A percentile compares a stretch with the other conserved stretches of the same genome.
Conservation (phyloP, 2,113 vertebrate species). For the Xyrauchen texanus region DNA sequence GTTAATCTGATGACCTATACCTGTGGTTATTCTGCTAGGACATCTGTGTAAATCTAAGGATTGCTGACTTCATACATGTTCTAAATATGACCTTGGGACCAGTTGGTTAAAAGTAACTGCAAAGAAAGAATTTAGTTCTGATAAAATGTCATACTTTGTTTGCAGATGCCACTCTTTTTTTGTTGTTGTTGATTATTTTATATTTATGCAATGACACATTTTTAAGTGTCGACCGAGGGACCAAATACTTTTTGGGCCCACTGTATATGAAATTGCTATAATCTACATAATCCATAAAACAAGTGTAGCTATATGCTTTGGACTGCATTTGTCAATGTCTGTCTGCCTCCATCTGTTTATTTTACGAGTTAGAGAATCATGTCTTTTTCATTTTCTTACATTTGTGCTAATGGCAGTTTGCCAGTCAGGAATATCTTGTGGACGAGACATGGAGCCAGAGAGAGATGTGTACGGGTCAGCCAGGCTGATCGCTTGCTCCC, state of each 20-base stretch:
- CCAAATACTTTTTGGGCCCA: background rate
- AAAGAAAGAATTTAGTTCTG: no score
- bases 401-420: constrained; percentile 55
- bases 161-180: no score
- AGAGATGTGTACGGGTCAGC: constrained; percentile 28
- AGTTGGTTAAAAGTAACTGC: no score
- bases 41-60: no score
- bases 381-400: constrained; percentile 61
- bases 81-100: no score
- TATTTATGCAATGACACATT: background rate
- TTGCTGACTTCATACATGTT: no score
- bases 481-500: constrained; percentile 47
- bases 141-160: no score
- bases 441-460: constrained; percentile 41
- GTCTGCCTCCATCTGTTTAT: constrained; percentile 36
- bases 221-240: background rate
- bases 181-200: no score
- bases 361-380: constrained; percentile 35
- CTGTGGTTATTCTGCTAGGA: no score
- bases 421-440: constrained; percentile 59
- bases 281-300: background rate
- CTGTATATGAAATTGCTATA: background rate
- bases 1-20: no score
- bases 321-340: background rate
- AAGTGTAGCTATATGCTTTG: constrained; percentile 10